Conservation (phyloP, 2,888 invertebrate genomes). For the Heliconius sara region DNA sequence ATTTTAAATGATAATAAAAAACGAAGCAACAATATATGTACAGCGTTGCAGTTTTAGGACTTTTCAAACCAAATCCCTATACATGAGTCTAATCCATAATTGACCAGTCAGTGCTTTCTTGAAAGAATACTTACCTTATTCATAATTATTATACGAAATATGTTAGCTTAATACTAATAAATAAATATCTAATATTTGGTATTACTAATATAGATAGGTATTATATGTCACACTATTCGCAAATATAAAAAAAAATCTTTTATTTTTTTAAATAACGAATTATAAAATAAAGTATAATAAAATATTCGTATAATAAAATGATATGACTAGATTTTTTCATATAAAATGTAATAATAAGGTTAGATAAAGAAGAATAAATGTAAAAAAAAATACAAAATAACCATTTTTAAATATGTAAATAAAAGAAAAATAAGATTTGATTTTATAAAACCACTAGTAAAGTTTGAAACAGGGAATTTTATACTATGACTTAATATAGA, state of each 20-base stretch:
- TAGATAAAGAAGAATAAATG: background rate
- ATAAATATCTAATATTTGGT: background rate
- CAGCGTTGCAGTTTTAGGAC: slow-evolving; percentile 61
- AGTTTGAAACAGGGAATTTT: background rate
- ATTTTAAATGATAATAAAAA: slow-evolving; percentile 25
- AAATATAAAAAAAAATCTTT: background rate
- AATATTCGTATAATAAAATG: no score
- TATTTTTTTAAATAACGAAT: background rate
- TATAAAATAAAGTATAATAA: background rate
- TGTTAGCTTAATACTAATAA: background rate
- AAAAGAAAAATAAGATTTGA: background rate
- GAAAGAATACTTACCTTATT: slow-evolving; percentile 59
- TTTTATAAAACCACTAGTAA: background rate
- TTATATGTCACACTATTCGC: background rate
- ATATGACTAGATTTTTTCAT: background rate
- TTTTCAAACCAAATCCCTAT: slow-evolving; percentile 73
- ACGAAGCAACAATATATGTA: slow-evolving; percentile 68
- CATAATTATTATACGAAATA: slow-evolving; percentile 21
- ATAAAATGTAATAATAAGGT: background rate
- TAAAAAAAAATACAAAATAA: background rate
- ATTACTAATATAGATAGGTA: background rate
- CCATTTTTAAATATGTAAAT: background rate
- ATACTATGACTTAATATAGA: background rate
- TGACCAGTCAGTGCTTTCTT: slow-evolving; percentile 81
- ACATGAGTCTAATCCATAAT: slow-evolving; percentile 81